phyloP scores from a whole-genome alignment of 92 coral and sea anemone genomes.

The Epizoanthus fatuus region DNA sequence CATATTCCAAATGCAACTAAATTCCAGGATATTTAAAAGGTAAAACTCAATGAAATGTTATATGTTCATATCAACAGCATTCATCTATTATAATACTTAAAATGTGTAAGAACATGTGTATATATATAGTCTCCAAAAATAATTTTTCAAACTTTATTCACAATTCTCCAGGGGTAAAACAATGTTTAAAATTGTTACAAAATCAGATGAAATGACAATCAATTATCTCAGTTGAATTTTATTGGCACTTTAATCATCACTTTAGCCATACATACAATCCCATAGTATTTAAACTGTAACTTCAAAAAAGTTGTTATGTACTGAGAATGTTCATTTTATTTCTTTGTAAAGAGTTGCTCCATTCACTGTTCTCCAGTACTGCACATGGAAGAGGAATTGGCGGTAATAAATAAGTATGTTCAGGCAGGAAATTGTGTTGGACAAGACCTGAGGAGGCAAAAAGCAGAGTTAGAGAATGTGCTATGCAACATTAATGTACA shows the following conservation, averaged over 20 bases:
- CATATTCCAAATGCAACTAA: too few species aligned
- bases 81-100: too few species aligned
- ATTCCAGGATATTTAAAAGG: too few species aligned
- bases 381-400: conserved; percentile 16
- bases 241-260: conserved; percentile 4
- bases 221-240: conserved; percentile 4
- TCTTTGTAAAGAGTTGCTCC: neutral
- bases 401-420: conserved; percentile 2
- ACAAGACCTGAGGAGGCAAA: conserved; percentile 21
- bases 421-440: conserved; percentile 10
- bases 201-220: neutral
- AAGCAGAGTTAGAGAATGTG: conserved; percentile 7
- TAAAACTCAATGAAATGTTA: too few species aligned
- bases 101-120: too few species aligned
- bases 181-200: neutral
- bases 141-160: conserved; percentile 5
- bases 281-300: conserved; percentile 10
- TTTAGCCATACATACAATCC: conserved; percentile 14
- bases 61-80: too few species aligned
- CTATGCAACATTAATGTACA: too few species aligned
- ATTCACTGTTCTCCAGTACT: conserved; percentile 20
- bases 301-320: neutral
- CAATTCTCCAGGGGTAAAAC: neutral
- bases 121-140: neutral
- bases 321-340: conserved; percentile 20